Evolutionary conservation across 2,113 vertebrate species (phyloP).

Genomic region (Mastomys coucha): DNA sequence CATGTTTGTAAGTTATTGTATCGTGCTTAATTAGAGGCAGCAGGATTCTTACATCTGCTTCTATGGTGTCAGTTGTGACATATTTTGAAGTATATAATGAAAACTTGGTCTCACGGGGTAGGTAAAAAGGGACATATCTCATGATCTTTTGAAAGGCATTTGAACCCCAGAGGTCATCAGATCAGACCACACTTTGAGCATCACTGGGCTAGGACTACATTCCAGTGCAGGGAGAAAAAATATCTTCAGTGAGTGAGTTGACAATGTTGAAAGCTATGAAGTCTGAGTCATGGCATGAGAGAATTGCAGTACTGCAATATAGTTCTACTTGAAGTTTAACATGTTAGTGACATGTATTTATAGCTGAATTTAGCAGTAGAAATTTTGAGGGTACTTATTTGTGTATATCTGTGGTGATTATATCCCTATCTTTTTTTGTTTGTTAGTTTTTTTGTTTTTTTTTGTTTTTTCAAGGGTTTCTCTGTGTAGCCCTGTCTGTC

Average conservation of each 20-base stretch:
- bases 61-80: neutral
- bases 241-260: neutral
- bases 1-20: neutral
- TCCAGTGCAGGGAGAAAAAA: neutral
- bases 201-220: neutral
- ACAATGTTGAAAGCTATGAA: slow-evolving; percentile 11
- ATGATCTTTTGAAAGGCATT: neutral
- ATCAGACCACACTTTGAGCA: slow-evolving; percentile 51
- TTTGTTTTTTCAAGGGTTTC: too few species aligned
- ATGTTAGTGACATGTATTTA: slow-evolving; percentile 30
- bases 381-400: neutral
- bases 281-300: neutral
- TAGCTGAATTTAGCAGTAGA: neutral
- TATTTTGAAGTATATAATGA: slow-evolving; percentile 33
- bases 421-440: too few species aligned
- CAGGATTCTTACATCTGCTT: slow-evolving; percentile 35
- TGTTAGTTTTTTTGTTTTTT: too few species aligned
- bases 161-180: neutral
- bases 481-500: too few species aligned
- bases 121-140: neutral
- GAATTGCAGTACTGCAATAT: neutral
- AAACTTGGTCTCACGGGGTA: neutral
- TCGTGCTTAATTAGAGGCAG: neutral
- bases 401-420: neutral
- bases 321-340: neutral